A percentile compares a stretch with the other conserved stretches of the same genome.
Evolutionary conservation across 2,888 invertebrate genomes (phyloP).

Genomic region (Luffia ferchaultella): DNA sequence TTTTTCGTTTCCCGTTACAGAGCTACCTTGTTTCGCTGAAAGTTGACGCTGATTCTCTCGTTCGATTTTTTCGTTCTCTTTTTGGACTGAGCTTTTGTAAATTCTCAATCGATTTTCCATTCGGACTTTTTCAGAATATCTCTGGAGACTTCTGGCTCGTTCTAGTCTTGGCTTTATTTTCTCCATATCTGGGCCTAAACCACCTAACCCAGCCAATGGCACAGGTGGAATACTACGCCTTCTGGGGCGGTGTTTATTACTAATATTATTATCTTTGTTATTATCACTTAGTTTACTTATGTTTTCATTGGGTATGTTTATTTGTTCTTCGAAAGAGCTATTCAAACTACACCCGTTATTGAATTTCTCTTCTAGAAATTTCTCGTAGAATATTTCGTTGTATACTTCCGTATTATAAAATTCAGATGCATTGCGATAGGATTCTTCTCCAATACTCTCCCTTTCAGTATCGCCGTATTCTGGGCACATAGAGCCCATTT

Average conservation of each 20-base stretch:
- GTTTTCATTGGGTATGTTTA: conserved; percentile 23
- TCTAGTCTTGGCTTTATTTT: conserved; percentile 48
- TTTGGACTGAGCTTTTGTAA: conserved; percentile 40
- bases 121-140: conserved; percentile 55
- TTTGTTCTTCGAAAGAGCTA: conserved; percentile 31
- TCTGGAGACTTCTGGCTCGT: conserved; percentile 51
- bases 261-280: conserved; percentile 45
- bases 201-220: conserved; percentile 41
- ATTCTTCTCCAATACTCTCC: conserved; percentile 38
- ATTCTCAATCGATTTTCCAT: conserved; percentile 53
- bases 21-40: conserved; percentile 18
- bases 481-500: conserved; percentile 47
- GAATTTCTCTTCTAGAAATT: conserved; percentile 32
- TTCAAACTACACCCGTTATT: conserved; percentile 19
- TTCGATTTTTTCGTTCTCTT: conserved; percentile 27
- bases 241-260: conserved; percentile 28
- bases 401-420: conserved; percentile 50
- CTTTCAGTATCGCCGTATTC: conserved; percentile 52
- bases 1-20: conserved; percentile 18
- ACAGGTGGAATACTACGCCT: conserved; percentile 30
- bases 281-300: conserved; percentile 26
- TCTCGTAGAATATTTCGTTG: conserved; percentile 52
- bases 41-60: conserved; percentile 18
- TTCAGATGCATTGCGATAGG: conserved; percentile 24
- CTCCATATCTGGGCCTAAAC: conserved; percentile 50